Conservation (phyloP, 2,888 invertebrate species). For the Chironomus riparius region DNA sequence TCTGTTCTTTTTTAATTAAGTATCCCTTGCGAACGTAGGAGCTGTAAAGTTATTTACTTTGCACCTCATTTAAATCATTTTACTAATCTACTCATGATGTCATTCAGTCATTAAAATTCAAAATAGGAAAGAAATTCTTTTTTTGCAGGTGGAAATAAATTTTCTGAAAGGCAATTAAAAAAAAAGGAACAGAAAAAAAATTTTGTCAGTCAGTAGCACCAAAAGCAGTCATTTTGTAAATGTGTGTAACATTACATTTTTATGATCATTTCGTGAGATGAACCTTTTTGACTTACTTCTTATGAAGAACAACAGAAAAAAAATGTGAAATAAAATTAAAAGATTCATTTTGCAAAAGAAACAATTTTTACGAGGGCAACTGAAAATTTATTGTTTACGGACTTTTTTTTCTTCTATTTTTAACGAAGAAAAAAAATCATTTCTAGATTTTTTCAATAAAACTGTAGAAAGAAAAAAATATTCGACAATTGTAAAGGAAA, state of each 20-base stretch:
- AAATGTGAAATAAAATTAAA: not conserved
- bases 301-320: not conserved
- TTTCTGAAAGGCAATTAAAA: too few species aligned
- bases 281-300: not conserved
- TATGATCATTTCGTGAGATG: not conserved
- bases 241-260: not conserved
- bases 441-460: conserved; percentile 7
- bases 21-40: too few species aligned
- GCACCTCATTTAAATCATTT: not conserved
- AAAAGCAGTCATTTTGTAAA: not conserved
- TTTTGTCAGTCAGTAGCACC: not conserved
- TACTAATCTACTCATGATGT: not conserved
- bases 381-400: conserved; percentile 22
- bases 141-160: too few species aligned
- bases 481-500: conserved; percentile 3
- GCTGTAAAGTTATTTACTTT: not conserved
- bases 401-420: not conserved
- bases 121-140: not conserved
- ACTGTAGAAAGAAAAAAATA: not conserved
- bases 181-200: not conserved
- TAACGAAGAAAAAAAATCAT: not conserved
- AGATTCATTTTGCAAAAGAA: not conserved
- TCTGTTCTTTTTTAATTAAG: too few species aligned
- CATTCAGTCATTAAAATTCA: not conserved
- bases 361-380: conserved; percentile 16